Evolutionary conservation across 2,797 vertebrate species (phyloP), one percentile per base, ranked within the genome.

Genomic region (Potorous gilbertii): DNA sequence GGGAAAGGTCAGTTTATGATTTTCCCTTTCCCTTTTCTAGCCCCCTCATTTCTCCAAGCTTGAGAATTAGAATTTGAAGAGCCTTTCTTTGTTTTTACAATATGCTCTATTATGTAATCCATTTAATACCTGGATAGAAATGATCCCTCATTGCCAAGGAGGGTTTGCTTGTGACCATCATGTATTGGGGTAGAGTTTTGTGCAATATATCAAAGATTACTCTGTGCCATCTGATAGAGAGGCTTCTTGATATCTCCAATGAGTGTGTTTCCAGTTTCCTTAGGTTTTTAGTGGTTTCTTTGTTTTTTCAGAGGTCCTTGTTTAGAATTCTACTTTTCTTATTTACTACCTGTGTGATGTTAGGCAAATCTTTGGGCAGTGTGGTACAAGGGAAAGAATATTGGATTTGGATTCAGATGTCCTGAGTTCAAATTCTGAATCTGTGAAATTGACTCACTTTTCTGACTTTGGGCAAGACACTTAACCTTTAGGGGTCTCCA

Each of bases 81-180:
- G 54, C 87, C 81, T 92, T 97, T 97, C 97, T 96, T 90, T 27
- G 18, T 24, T 56, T 6, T 27, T 94, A 74, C 56, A 98, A 9
- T 62, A 56, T 93, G 95, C 96, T 95, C 11, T 95, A 96, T 81
- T 90, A 95, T 92, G 92, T 91, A 56, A 92, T 95, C 14, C 95
- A 92, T 96, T 97, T 97, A 93, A 97, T 94, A 93, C 96, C 96
- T 96, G 57, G 55, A 97, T 90, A 92, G 97, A 98, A 98, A 97
- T 55, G 66, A 56, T 81, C 97, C 92, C 97, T 98, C 97, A 90
- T 90, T 96, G 94, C 40, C 92, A 81, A 90, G 40, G 59, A 55
- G 16, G n/a, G 90, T 56, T 54, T 95, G 92, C 93, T 94, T n/a
- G 52, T 94, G 74, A 21, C 90, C 52, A 93, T 74, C 91, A 0